Percentiles rank a stretch among this genome's conserved stretches.
Evolutionary conservation across 2,797 vertebrate genomes (phyloP).

Genomic region (Sebastolobus altivelis): DNA sequence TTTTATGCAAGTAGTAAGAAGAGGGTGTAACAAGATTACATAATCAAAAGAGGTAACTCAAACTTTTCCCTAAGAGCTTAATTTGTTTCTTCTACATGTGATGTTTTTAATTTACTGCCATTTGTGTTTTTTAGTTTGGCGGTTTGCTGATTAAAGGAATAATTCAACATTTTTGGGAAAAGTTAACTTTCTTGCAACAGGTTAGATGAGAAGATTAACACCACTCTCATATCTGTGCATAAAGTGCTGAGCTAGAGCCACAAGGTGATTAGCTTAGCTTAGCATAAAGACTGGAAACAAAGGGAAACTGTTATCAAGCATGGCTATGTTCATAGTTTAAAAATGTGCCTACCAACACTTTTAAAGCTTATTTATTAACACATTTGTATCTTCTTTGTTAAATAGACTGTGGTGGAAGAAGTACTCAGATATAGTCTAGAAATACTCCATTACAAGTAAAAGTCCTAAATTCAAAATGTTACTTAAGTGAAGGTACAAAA

Average conservation of each 20-base stretch:
- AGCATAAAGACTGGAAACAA: not conserved
- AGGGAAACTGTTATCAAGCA: not conserved
- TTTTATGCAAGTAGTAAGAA: slow-evolving; percentile 8
- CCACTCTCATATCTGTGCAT: not conserved
- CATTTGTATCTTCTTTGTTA: not conserved
- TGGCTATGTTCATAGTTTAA: not conserved
- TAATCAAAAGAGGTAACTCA: slow-evolving; percentile 1
- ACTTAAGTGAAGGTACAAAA: not conserved
- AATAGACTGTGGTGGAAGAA: not conserved
- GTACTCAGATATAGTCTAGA: not conserved
- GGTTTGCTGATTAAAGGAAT: not conserved
- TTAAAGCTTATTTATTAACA: not conserved
- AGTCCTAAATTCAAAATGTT: not conserved
- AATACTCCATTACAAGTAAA: not conserved
- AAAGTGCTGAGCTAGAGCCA: not conserved
- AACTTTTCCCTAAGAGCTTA: not conserved
- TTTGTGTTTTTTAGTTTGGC: not conserved
- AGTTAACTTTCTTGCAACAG: not conserved
- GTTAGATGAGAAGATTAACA: not conserved
- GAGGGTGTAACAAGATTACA: slow-evolving; percentile 15
- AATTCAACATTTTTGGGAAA: not conserved
- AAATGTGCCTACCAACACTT: not conserved
- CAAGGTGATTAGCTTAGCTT: not conserved
- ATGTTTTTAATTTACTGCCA: slow-evolving; percentile 7
- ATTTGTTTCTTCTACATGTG: not conserved